Evolutionary conservation across 2,113 vertebrate genomes (phyloP), one percentile per base, ranked within the genome.

Genomic region (Psilopogon haemacephalus): DNA sequence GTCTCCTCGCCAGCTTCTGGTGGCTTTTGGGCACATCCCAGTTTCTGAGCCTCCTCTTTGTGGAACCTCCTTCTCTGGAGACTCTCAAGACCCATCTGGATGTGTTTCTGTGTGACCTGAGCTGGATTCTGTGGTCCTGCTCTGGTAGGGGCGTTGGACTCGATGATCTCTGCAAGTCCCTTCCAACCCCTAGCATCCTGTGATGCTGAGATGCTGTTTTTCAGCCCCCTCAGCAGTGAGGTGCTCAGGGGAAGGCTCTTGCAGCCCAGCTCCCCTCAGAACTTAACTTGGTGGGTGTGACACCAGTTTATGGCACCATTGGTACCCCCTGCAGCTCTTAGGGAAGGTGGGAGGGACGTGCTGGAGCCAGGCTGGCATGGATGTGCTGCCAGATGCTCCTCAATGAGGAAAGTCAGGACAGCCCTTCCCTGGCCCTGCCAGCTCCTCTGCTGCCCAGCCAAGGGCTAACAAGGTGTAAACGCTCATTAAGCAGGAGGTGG

Each of bases 321-420:
- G 1, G 1, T 21, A 5, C 4, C 1, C 0, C 56, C 65, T 4
- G 5, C 60, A n/a, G 37, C 69, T 89, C 38, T 38, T 9, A 52
- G 23, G 28, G 54, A 35, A 46, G 72, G 40, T 6, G 54, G 54
- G 4, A 30, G 52, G 1, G 15, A 21, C 3, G 15, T 38, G 73
- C 38, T 14, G 71, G 19, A 56, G 28, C 33, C 58, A 79, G 88
- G 44, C 58, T 82, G 88, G 44, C 8, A 1, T 4, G 23, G 80
- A 11, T 5, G 11, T 2, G 9, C 79, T 52, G 69, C 59, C 62
- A 65, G 71, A n/a, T 87, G 80, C 50, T 65, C 27, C 71, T 81
- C 52, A 9, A n/a, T 1, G 1, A 14, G 24, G 30, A 26, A 42
- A 10, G 32, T 8, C 12, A 23, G 56, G 35, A 40, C 79, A 38